Conservation (phyloP, 2,113 vertebrate genomes). For the Callionymus lyra region DNA sequence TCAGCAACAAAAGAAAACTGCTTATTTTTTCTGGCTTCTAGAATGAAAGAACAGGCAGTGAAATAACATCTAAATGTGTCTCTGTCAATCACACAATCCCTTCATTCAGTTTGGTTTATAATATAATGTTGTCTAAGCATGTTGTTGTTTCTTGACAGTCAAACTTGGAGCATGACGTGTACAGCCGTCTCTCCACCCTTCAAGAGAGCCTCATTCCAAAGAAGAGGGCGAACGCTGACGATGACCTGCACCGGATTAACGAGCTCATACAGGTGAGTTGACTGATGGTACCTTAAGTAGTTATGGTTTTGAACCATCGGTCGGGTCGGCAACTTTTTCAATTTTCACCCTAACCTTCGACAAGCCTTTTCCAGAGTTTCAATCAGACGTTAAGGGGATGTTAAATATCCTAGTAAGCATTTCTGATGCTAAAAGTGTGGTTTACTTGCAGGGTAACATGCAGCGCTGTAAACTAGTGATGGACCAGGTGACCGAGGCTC, state of each 20-base stretch:
- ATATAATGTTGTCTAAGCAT: not conserved
- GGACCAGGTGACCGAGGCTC: constrained; percentile 97
- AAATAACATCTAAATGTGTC: too few relatives aligned
- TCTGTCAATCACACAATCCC: too few relatives aligned
- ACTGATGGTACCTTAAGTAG: too few relatives aligned
- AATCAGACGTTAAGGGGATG: too few relatives aligned
- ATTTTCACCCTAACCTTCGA: too few relatives aligned
- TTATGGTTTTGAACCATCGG: too few relatives aligned
- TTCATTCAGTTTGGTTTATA: not conserved
- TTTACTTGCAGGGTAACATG: constrained; percentile 87
- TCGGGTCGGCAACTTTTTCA: too few relatives aligned
- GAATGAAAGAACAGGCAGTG: too few relatives aligned
- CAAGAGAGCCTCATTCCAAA: constrained; percentile 97
- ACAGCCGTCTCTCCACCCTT: constrained; percentile 85
- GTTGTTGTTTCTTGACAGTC: constrained; percentile 59
- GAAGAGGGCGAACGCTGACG: constrained; percentile 88
- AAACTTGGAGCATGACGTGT: constrained; percentile 91
- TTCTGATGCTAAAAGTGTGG: not conserved
- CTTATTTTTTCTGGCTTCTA: too few relatives aligned
- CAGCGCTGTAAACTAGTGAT: constrained; percentile 99
- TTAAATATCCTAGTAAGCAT: too few relatives aligned
- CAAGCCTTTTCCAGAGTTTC: too few relatives aligned
- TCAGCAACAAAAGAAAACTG: too few relatives aligned
- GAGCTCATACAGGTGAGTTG: constrained; percentile 97
- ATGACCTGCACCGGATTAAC: constrained; percentile 92